Base-by-base conservation (phyloP, 1,140 invertebrate species). In the Drosophila sechellia region DNA sequence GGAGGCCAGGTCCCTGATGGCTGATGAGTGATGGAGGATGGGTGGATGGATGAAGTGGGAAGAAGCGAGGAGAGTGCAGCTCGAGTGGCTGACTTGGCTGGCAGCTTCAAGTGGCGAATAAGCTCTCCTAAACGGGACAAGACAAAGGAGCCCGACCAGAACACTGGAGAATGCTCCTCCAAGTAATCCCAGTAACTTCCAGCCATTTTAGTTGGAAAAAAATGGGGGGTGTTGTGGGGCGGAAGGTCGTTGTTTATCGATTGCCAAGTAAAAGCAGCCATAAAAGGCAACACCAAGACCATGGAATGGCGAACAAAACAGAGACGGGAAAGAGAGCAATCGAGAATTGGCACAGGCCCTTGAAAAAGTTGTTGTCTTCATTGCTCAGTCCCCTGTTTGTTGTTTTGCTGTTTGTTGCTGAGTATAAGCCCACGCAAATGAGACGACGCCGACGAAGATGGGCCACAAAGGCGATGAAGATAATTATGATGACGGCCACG, bases 171-270 rank as follows among this genome's bases (percentile, higher is more conserved):
- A 27, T 43, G 31, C 40, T 39, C 42, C 63, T 49, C 35, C 45
- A 49, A 63, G 43, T 61, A 49, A 63, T 40, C 64, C 57, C 71
- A 76, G 71, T 57, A 42, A 75, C 71, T 75, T 65, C 64, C 37
- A 53, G 72, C 35, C 46, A 34, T 52, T 59, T 59, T 54, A 34
- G 42, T 20, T 71, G 25, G 31, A 22, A 31, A 43, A 50, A 56
- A 53, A 50, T 54, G 43, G 58, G 60, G 50, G 39, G 6, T 8
- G 40, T 39, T n/a, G 40, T 3, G 61, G 43, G 63, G 60, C 46
- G 71, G 79, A 86, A 86, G 81, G 81, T 86, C 81, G 81, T 81
- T 75, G 65, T 81, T 83, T 87, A 86, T 86, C 81, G 81, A 86
- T 87, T 87, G 81, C 75, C 8, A 50, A 66, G 61, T 68, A 77